These are phyloP conservation scores for Psittacula echo DNA, from an alignment of 2,797 vertebrate genomes.

Conservation along the genomic window DNA sequence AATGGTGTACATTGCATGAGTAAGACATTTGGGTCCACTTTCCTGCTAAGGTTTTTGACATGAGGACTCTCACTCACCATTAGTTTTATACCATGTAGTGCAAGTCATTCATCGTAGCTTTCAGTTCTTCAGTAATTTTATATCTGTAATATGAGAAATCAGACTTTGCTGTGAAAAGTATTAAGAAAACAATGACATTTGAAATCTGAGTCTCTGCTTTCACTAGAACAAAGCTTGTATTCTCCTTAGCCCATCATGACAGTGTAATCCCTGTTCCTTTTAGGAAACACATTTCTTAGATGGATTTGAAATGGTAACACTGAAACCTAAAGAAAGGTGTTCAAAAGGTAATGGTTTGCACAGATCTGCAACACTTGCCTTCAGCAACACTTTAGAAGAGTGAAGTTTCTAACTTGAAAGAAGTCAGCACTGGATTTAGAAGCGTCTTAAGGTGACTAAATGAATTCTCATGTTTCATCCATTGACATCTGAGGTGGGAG, in stretches of 20 bases:
- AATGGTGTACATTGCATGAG: neutral
- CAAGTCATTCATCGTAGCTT: neutral
- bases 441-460: neutral
- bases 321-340: constrained; percentile 1
- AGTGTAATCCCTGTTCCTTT: neutral
- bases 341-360: constrained; percentile 21
- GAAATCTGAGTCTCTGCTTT: neutral
- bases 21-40: neutral
- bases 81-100: neutral
- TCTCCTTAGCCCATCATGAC: neutral
- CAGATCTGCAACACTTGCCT: neutral
- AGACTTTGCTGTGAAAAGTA: neutral
- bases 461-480: constrained; percentile 42
- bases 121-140: neutral
- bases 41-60: neutral
- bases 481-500: constrained; percentile 17
- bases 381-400: constrained; percentile 22
- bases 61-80: neutral
- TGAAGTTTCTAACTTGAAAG: constrained; percentile 42
- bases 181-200: neutral
- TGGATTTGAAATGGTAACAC: neutral
- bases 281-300: neutral
- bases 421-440: constrained; percentile 15
- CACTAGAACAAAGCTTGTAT: neutral
- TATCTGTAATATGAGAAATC: neutral